A percentile compares a stretch with the other conserved stretches of the same genome.
These are phyloP conservation scores for Hartigia nigra DNA, from an alignment of 2,888 invertebrate species.

Conservation along the genomic window DNA sequence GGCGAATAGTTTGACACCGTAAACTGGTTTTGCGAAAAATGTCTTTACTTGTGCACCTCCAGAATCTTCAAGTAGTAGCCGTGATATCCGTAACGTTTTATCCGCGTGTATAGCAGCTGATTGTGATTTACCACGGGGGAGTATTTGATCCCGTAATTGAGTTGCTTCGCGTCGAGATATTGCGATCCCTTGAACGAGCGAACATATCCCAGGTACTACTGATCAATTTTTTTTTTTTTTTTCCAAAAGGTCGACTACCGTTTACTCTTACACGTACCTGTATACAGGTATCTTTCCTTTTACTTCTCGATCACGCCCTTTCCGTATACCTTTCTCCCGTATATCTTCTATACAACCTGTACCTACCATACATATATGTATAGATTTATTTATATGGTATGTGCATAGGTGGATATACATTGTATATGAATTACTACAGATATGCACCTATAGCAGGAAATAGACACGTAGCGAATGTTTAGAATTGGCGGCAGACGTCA, in stretches of 20 bases:
- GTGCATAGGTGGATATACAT: background rate
- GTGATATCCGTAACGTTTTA: conserved; percentile 34
- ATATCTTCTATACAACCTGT: background rate
- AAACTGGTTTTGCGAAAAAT: conserved; percentile 61
- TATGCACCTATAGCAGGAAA: background rate
- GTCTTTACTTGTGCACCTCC: conserved; percentile 46
- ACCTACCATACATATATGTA: background rate
- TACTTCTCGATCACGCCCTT: background rate
- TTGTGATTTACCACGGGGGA: conserved; percentile 54
- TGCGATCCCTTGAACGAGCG: background rate
- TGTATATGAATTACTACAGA: background rate
- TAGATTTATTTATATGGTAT: background rate
- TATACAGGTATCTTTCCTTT: background rate
- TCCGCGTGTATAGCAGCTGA: conserved; percentile 30
- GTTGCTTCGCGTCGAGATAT: conserved; percentile 29
- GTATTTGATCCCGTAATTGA: conserved; percentile 59
- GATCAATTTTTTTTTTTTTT: background rate
- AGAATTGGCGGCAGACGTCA: background rate
- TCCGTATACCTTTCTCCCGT: background rate
- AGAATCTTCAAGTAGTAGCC: background rate
- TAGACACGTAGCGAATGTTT: background rate
- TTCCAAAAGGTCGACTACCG: background rate
- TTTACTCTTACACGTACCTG: background rate
- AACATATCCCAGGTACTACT: background rate
- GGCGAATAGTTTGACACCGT: conserved; percentile 53